A percentile compares a stretch with the other conserved stretches of the same genome.
Conservation (phyloP, 2,888 invertebrate genomes). For the Busseola fusca region DNA sequence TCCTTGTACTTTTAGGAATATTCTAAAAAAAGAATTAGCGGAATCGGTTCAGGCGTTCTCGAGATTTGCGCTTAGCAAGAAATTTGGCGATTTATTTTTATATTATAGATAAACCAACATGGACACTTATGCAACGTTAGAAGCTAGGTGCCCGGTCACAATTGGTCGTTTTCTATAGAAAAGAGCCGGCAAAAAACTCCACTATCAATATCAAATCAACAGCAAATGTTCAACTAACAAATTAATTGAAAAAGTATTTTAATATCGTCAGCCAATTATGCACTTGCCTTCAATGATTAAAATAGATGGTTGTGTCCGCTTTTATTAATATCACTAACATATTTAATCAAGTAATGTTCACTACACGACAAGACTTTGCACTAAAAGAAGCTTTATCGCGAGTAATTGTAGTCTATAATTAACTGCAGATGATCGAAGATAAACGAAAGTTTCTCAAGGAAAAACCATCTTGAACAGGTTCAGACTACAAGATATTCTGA, state of each 20-base stretch:
- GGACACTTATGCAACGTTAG: too few species aligned
- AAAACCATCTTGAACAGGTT: slow-evolving; percentile 11
- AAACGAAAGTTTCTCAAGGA: slow-evolving; percentile 34
- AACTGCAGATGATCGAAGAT: slow-evolving; percentile 2
- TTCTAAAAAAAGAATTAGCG: too few species aligned
- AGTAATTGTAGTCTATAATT: slow-evolving; percentile 1
- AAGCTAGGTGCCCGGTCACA: too few species aligned
- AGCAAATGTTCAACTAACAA: neutral
- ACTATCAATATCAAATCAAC: too few species aligned
- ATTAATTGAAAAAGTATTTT: slow-evolving; percentile 3
- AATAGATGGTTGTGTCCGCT: neutral
- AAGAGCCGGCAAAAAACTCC: too few species aligned
- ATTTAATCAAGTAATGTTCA: slow-evolving; percentile 1
- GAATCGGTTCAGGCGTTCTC: too few species aligned
- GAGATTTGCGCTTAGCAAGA: too few species aligned
- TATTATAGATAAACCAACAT: too few species aligned
- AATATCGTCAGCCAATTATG: neutral
- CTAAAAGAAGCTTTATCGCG: neutral
- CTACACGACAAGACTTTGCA: slow-evolving; percentile 5
- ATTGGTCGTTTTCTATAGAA: too few species aligned
- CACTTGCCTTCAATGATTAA: slow-evolving; percentile 2
- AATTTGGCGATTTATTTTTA: too few species aligned
- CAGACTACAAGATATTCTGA: slow-evolving; percentile 24
- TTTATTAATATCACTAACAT: slow-evolving; percentile 17
- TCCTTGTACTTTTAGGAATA: too few species aligned